A percentile compares a stretch with the other conserved stretches of the same genome.
phyloP scores from a whole-genome alignment of 1,140 invertebrate genomes.

The Lordiphosa mommai region DNA sequence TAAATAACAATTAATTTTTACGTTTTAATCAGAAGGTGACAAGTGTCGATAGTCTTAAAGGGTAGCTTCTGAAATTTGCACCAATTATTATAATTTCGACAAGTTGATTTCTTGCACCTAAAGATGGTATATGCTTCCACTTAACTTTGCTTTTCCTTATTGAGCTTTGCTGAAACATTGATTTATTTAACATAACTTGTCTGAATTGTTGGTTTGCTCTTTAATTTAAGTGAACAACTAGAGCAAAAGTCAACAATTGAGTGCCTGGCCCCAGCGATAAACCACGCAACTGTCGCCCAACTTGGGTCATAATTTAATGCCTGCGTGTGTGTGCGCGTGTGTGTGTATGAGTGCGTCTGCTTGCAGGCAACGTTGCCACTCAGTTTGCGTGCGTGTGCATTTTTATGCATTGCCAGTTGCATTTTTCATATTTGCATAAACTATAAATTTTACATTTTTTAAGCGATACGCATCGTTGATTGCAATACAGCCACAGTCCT shows the following conservation, averaged over 20 bases:
- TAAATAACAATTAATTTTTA: no score
- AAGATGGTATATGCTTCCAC: no score
- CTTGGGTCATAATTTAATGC: conserved; percentile 73
- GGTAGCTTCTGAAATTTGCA: no score
- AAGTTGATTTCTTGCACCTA: no score
- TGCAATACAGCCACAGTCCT: conserved; percentile 27
- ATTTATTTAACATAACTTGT: conserved; percentile 16
- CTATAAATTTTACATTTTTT: conserved; percentile 78
- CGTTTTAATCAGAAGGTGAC: no score
- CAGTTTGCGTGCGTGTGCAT: conserved; percentile 76
- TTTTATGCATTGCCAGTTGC: conserved; percentile 77
- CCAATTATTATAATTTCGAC: no score
- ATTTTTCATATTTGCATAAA: conserved; percentile 78
- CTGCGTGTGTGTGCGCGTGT: conserved; percentile 28
- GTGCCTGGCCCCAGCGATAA: conserved; percentile 66
- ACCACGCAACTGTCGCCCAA: conserved; percentile 77
- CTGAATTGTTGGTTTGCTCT: conserved; percentile 20
- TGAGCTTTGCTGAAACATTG: no score
- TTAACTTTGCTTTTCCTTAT: no score
- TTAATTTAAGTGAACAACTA: conserved; percentile 55
- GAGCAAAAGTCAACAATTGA: conserved; percentile 70
- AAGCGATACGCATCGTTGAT: conserved; percentile 78
- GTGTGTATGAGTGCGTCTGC: conserved; percentile 26
- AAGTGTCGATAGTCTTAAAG: no score
- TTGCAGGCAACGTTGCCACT: conserved; percentile 37